These are phyloP conservation scores for Polydrusus tereticollis DNA, from an alignment of 2,888 invertebrate species.

Conservation along the genomic window DNA sequence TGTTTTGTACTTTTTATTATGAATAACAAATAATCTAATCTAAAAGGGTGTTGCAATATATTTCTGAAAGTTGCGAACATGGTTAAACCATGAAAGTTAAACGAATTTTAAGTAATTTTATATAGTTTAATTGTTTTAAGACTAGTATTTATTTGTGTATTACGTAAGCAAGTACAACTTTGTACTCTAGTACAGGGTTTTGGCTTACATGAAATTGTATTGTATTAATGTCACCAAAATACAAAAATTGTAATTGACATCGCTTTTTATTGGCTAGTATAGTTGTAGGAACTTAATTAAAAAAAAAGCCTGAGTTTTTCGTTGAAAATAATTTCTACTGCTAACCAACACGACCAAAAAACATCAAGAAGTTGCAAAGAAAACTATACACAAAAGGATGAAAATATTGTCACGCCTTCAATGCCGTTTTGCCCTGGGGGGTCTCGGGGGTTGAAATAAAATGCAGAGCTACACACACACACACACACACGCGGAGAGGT, in stretches of 20 bases:
- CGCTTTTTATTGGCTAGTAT: too few relatives aligned
- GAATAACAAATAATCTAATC: neutral
- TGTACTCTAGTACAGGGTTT: slow-evolving; percentile 12
- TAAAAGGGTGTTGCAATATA: slow-evolving; percentile 18
- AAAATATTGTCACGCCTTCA: too few relatives aligned
- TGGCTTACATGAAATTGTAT: slow-evolving; percentile 9
- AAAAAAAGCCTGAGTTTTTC: too few relatives aligned
- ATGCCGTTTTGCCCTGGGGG: too few relatives aligned
- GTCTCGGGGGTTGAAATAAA: too few relatives aligned
- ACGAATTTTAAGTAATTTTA: slow-evolving; percentile 22
- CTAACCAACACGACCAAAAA: too few relatives aligned
- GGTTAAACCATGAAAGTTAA: neutral
- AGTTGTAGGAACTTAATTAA: neutral
- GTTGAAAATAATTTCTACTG: too few relatives aligned
- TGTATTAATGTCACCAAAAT: slow-evolving; percentile 20
- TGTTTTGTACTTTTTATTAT: neutral
- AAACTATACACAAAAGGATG: too few relatives aligned
- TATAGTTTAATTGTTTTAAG: slow-evolving; percentile 1
- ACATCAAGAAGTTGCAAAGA: too few relatives aligned
- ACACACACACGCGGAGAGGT: too few relatives aligned
- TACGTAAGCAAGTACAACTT: slow-evolving; percentile 9
- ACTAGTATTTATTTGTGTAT: slow-evolving; percentile 24
- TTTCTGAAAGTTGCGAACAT: neutral
- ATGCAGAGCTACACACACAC: too few relatives aligned
- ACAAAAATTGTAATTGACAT: slow-evolving; percentile 7